phyloP scores from a whole-genome alignment of 2,113 vertebrate genomes.

The Danio rerio region GRCz12tu NC_133198.1:25514001-25514500 shows the following conservation, averaged over 20 bases:
- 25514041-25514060: neutral
- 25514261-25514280: neutral
- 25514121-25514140: neutral
- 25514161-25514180: too few species aligned
- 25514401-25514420: neutral
- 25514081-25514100: neutral
- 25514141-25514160: too few species aligned
- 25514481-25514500: neutral
- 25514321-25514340: neutral
- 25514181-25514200: neutral
- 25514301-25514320: neutral
- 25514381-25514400: neutral
- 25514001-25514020: neutral
- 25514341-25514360: constrained; percentile 1
- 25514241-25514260: too few species aligned
- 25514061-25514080: too few species aligned
- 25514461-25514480: neutral
- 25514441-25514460: neutral
- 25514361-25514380: constrained; percentile 49
- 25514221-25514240: neutral
- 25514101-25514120: neutral
- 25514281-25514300: too few species aligned
- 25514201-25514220: neutral
- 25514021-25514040: neutral
- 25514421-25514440: neutral